Percentiles rank a stretch among this genome's conserved stretches.
Evolutionary conservation across 2,888 invertebrate genomes (phyloP).

Genomic region (Chelonus formosanus): DNA sequence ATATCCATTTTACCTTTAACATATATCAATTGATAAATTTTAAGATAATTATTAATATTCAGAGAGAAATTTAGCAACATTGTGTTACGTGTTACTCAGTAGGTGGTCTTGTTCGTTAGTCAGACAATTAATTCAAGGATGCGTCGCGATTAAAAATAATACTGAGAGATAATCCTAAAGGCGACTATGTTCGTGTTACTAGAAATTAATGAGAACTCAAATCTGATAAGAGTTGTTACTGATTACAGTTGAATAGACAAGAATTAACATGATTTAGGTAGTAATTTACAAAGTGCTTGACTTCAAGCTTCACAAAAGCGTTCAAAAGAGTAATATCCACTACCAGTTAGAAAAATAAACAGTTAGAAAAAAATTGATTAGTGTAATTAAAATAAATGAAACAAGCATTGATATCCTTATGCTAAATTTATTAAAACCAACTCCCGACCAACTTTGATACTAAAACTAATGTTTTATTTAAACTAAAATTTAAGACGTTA

Average conservation of each 20-base stretch:
- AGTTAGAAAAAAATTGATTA: too few species aligned
- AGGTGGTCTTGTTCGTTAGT: conserved; percentile 20
- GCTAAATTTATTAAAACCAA: conserved; percentile 19
- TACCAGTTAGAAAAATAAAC: background rate
- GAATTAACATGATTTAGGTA: conserved; percentile 38
- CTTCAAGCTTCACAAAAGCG: background rate
- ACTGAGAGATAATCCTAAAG: conserved; percentile 14
- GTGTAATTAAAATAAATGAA: background rate
- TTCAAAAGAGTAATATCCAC: too few species aligned
- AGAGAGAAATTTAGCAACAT: conserved; percentile 23
- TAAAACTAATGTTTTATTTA: background rate
- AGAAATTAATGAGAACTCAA: conserved; percentile 50
- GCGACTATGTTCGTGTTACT: conserved; percentile 29
- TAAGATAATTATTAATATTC: background rate
- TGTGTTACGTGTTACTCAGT: conserved; percentile 10
- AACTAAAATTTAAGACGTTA: background rate
- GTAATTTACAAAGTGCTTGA: background rate
- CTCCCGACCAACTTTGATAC: conserved; percentile 17
- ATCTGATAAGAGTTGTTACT: conserved; percentile 51
- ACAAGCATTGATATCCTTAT: background rate
- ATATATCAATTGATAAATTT: too few species aligned
- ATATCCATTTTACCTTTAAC: too few species aligned
- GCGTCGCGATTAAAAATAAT: conserved; percentile 19
- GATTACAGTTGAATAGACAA: conserved; percentile 48
- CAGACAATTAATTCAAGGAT: conserved; percentile 23